phyloP scores from a whole-genome alignment of 2,888 invertebrate species.

The Meiosimyza platycephala region DNA sequence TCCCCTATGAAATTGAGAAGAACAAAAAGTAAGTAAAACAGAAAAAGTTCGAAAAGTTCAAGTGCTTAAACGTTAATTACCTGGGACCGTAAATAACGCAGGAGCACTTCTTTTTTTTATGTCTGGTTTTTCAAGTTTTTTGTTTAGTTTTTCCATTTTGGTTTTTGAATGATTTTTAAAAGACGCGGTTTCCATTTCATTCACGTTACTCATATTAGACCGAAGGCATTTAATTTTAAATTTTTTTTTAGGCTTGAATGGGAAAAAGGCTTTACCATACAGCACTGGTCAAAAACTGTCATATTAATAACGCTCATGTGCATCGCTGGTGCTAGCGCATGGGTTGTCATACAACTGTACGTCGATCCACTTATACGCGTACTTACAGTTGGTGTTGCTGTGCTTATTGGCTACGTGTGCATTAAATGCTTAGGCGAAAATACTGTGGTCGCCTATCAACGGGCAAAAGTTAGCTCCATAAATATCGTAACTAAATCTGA shows the following conservation, averaged over 20 bases:
- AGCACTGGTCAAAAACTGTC: constrained; percentile 87
- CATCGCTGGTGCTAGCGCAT: constrained; percentile 80
- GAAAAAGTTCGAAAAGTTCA: neutral
- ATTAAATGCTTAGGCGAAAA: constrained; percentile 89
- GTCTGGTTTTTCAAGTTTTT: too few species aligned
- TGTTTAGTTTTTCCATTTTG: too few species aligned
- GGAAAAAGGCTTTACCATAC: constrained; percentile 84
- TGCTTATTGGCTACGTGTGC: constrained; percentile 86
- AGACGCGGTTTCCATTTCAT: too few species aligned
- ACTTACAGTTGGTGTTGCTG: constrained; percentile 82
- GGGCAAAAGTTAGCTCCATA: constrained; percentile 88
- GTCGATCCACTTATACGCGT: constrained; percentile 82
- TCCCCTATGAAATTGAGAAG: constrained; percentile 82
- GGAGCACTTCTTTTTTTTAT: too few species aligned
- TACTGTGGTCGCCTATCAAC: constrained; percentile 89
- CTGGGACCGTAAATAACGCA: too few species aligned
- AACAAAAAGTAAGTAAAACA: constrained; percentile 71
- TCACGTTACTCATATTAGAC: too few species aligned
- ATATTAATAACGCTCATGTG: constrained; percentile 83
- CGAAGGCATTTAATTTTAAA: too few species aligned
- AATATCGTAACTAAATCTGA: constrained; percentile 73
- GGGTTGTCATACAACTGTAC: constrained; percentile 83
- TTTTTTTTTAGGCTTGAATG: constrained; percentile 77
- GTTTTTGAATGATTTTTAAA: too few species aligned
- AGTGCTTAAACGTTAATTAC: neutral